Conservation (phyloP, 37 sponge, comb jelly and placozoan genomes). For the Halichondria panicea region DNA sequence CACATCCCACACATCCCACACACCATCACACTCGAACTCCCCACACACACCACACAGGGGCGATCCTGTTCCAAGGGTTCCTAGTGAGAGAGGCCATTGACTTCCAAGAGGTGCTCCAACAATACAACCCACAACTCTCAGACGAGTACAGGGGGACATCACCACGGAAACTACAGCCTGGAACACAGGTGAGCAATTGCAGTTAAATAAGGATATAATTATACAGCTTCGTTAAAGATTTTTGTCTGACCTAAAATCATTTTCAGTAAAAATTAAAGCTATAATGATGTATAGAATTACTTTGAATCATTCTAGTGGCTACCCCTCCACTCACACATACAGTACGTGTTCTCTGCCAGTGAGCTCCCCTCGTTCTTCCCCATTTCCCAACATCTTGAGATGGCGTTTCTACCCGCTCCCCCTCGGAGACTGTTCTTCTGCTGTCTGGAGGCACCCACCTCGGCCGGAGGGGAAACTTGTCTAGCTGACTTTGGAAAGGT, state of each 20-base stretch:
- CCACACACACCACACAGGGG: conserved; percentile 60
- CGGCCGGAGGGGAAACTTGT: conserved; percentile 70
- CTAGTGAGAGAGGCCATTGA: conserved; percentile 25
- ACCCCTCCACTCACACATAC: no score
- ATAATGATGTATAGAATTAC: no score
- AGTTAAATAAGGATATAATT: no score
- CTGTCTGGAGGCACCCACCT: conserved; percentile 68
- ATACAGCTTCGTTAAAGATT: no score
- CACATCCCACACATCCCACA: no score
- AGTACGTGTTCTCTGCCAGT: conserved; percentile 76
- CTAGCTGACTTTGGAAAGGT: conserved; percentile 73
- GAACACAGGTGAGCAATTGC: conserved; percentile 61
- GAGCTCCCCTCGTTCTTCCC: conserved; percentile 69
- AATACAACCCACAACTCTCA: conserved; percentile 48
- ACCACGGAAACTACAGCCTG: conserved; percentile 54
- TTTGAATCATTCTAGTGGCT: no score
- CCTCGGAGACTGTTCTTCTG: conserved; percentile 72
- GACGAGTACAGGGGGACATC: conserved; percentile 72
- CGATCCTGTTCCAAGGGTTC: conserved; percentile 66
- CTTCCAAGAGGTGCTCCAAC: conserved; percentile 46
- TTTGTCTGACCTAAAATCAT: no score
- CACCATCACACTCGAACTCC: no score
- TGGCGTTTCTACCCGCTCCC: conserved; percentile 72
- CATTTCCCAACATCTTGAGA: conserved; percentile 78
- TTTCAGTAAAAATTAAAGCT: no score